A percentile compares a stretch with the other conserved stretches of the same genome.
phyloP scores from a whole-genome alignment of 1,140 invertebrate species.

The Laupala kohalensis region DNA sequence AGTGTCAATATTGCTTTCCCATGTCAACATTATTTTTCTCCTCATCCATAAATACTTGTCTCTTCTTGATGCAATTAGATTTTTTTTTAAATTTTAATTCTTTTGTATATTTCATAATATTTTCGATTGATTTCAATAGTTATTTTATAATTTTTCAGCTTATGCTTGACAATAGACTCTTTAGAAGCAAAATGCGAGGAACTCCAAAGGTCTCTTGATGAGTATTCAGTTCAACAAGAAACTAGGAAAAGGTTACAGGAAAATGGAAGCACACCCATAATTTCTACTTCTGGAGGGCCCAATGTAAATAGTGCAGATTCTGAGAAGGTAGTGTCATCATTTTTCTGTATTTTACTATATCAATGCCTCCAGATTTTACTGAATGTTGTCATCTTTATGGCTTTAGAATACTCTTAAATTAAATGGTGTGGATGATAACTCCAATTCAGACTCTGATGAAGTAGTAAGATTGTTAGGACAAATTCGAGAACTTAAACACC shows the following conservation, averaged over 20 bases:
- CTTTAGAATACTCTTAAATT: not conserved
- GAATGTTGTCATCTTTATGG: not conserved
- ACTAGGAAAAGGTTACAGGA: not conserved
- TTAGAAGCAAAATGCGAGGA: slow-evolving; percentile 70
- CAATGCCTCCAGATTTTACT: too few species aligned
- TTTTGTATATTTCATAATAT: not conserved
- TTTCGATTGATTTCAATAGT: not conserved
- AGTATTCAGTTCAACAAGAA: slow-evolving; percentile 26
- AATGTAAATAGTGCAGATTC: not conserved
- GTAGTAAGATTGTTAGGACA: slow-evolving; percentile 51
- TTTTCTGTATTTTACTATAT: not conserved
- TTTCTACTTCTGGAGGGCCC: not conserved
- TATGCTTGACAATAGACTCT: slow-evolving; percentile 57
- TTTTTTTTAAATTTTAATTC: not conserved
- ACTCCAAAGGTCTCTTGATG: slow-evolving; percentile 45
- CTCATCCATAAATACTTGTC: too few species aligned
- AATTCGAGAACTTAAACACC: slow-evolving; percentile 49
- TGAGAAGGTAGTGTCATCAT: not conserved
- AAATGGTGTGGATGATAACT: slow-evolving; percentile 1
- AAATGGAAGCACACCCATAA: not conserved
- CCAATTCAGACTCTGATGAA: slow-evolving; percentile 38
- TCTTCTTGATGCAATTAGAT: not conserved
- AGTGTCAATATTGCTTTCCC: too few species aligned
- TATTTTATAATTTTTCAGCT: slow-evolving; percentile 27
- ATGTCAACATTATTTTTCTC: too few species aligned